Conservation (phyloP, 2,888 invertebrate genomes). For the Drosophila stalkeri region DNA sequence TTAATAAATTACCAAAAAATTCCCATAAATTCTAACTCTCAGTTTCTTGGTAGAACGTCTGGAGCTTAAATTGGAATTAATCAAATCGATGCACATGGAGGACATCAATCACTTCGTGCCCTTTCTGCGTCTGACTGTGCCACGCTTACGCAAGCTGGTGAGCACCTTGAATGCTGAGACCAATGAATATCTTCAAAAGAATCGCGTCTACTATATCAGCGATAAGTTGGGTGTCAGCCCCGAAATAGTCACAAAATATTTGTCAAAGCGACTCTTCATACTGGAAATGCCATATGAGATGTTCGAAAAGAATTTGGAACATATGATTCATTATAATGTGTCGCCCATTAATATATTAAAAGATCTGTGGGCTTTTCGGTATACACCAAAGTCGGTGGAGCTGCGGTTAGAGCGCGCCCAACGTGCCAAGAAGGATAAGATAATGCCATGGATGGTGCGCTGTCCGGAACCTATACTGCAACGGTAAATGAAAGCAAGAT, state of each 20-base stretch:
- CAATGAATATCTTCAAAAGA: slow-evolving; percentile 84
- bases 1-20: neutral
- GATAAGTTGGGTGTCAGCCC: slow-evolving; percentile 86
- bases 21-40: neutral
- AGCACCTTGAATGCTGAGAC: slow-evolving; percentile 83
- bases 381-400: slow-evolving; percentile 86
- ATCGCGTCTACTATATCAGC: slow-evolving; percentile 87
- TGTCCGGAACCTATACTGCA: slow-evolving; percentile 87
- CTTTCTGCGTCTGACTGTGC: slow-evolving; percentile 85
- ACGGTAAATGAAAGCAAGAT: slow-evolving; percentile 84
- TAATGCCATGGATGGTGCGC: slow-evolving; percentile 89
- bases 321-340: slow-evolving; percentile 87
- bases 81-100: slow-evolving; percentile 85
- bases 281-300: slow-evolving; percentile 87
- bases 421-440: slow-evolving; percentile 85
- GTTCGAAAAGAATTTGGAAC: slow-evolving; percentile 86
- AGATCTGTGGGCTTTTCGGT: slow-evolving; percentile 89
- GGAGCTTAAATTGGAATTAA: slow-evolving; percentile 83
- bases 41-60: slow-evolving; percentile 68
- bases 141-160: slow-evolving; percentile 75
- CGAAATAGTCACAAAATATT: slow-evolving; percentile 85
- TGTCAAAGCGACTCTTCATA: slow-evolving; percentile 87
- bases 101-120: slow-evolving; percentile 86
- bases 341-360: slow-evolving; percentile 86
- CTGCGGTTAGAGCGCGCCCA: slow-evolving; percentile 86